These are phyloP conservation scores for Ooceraea biroi DNA, from an alignment of 1,140 invertebrate genomes.

Conservation along the genomic window DNA sequence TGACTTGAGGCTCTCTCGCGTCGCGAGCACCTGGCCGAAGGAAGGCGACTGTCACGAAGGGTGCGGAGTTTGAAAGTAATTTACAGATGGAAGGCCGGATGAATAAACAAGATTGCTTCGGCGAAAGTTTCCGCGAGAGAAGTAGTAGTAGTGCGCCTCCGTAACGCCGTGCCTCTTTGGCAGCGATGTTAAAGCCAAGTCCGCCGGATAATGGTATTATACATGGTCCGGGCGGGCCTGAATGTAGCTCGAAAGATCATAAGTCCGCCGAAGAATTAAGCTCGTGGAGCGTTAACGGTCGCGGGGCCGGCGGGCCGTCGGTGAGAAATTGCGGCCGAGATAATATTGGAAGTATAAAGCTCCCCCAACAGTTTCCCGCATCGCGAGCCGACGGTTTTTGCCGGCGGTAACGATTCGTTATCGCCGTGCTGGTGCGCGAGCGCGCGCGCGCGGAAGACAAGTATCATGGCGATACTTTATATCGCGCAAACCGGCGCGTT, in stretches of 20 bases:
- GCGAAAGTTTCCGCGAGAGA: not conserved
- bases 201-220: constrained; percentile 34
- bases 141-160: not conserved
- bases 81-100: constrained; percentile 46
- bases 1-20: constrained; percentile 34
- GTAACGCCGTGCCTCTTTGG: constrained; percentile 6
- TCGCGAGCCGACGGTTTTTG: constrained; percentile 59
- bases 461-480: constrained; percentile 63
- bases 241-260: constrained; percentile 65
- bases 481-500: constrained; percentile 31
- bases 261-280: constrained; percentile 70
- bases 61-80: constrained; percentile 54
- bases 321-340: constrained; percentile 69
- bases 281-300: constrained; percentile 49
- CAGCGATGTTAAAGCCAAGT: constrained; percentile 14
- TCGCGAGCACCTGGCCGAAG: constrained; percentile 46
- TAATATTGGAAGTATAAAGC: constrained; percentile 74
- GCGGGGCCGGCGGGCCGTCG: constrained; percentile 6
- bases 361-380: constrained; percentile 56
- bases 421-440: too few relatives aligned
- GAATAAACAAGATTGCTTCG: constrained; percentile 59
- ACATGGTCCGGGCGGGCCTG: not conserved
- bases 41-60: constrained; percentile 30
- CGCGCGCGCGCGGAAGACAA: constrained; percentile 23
- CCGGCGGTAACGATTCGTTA: constrained; percentile 69